Evolutionary conservation across 1,140 invertebrate genomes (phyloP), one percentile per base, ranked within the genome.

Genomic region (Drosophila sturtevanti): DNA sequence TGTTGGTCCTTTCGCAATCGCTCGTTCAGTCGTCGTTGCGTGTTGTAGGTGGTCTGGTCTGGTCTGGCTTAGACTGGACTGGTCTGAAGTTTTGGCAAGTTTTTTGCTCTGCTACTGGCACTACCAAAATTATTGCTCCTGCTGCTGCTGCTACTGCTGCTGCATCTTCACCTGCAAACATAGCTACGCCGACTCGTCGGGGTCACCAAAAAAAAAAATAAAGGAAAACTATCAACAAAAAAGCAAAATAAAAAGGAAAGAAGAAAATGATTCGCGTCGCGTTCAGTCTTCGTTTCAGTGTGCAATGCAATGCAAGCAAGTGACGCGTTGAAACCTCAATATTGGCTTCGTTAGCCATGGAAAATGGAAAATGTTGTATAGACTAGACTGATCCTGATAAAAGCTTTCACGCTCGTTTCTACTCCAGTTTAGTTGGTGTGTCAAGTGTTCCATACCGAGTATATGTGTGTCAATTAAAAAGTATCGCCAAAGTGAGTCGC

Each of bases 11-110:
- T 89, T 86, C 75, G 79, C 82, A 70, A 86, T 67, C 60, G 79
- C 56, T 84, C 75, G 79, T 82, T 89, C 82, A 87, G 84, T 87
- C 82, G 84, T 89, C 82, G 82, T 87, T 87, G 84, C 82, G 82
- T 87, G 79, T 87, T 89, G 82, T 87, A 87, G 82, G 82, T 87
- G 82, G 82, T 75, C 82, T 82, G 82, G 76, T 87, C 84, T 86
- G 66, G 63, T 77, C 48, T 62, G 79, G 61, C 74, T 74, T 65
- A 56, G 55, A 63, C 72, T 76, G 63, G 72, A 63, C 72, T 59
- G 68, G 69, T 79, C 62, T 48, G 41, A 48, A 58, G 38, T 44
- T 71, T 44, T 59, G 41, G 59, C 37, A 56, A 71, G 35, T 55
- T 58, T 54, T 61, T 75, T 52, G 48, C 34, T 38, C 62, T 59